Evolutionary conservation across 2,797 vertebrate species (phyloP).

Genomic region (Propithecus perrieri): DNA sequence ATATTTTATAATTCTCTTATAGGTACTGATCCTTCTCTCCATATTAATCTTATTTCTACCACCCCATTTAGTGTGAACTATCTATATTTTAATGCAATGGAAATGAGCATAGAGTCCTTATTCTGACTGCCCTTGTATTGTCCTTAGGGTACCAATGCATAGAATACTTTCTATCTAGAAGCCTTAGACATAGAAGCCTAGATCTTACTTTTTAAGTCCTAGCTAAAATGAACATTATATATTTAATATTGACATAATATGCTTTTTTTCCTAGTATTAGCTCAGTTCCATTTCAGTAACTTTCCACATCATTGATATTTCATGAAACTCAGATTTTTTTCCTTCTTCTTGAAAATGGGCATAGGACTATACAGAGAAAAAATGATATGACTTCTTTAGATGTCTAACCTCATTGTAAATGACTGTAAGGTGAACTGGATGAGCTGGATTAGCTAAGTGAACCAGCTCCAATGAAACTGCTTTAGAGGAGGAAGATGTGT

Average conservation of each 20-base stretch:
- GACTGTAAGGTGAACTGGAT: neutral
- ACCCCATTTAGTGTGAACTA: neutral
- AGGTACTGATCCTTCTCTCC: neutral
- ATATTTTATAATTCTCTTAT: neutral
- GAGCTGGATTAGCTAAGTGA: neutral
- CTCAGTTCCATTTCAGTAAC: neutral
- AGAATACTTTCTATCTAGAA: neutral
- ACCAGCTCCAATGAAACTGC: neutral
- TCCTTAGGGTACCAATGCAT: neutral
- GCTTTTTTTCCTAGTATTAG: neutral
- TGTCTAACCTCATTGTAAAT: neutral
- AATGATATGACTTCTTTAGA: neutral
- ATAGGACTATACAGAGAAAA: too few relatives aligned
- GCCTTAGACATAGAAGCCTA: neutral
- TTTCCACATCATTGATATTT: neutral
- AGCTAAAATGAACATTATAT: neutral
- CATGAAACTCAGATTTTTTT: neutral
- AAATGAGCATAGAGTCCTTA: neutral
- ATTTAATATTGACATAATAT: neutral
- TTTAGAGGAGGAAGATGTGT: neutral
- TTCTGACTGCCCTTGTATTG: neutral
- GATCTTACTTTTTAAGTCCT: neutral
- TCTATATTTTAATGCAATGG: neutral
- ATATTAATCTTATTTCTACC: neutral
- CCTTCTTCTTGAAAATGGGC: neutral